These are phyloP conservation scores for Brachymystax lenok DNA, from an alignment of 2,797 vertebrate species.

Conservation along the genomic window DNA sequence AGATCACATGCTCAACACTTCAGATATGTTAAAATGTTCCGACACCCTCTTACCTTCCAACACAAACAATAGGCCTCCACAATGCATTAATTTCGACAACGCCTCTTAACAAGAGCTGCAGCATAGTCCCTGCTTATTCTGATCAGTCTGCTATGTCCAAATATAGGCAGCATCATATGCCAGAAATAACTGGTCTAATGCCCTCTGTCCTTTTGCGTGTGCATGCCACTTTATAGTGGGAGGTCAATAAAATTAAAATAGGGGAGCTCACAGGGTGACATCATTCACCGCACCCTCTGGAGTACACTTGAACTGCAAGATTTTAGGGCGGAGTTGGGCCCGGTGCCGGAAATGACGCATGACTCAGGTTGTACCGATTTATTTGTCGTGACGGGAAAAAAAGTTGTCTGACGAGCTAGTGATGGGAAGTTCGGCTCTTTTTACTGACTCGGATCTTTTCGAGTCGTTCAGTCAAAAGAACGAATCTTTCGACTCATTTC, in stretches of 20 bases:
- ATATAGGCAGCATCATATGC: conserved; percentile 41
- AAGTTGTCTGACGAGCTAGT: too few species aligned
- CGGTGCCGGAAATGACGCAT: conserved; percentile 41
- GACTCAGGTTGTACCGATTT: too few species aligned
- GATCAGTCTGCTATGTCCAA: conserved; percentile 32
- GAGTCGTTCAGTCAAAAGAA: too few species aligned
- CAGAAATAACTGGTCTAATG: conserved; percentile 45
- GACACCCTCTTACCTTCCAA: neutral
- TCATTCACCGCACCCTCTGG: neutral
- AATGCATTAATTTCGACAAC: neutral
- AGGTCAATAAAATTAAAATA: neutral
- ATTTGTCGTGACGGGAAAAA: too few species aligned
- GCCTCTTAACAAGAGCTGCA: neutral
- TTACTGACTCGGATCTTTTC: too few species aligned
- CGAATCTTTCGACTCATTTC: too few species aligned
- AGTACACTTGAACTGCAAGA: neutral
- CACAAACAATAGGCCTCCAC: neutral
- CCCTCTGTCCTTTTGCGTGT: conserved; percentile 26
- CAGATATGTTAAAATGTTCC: neutral
- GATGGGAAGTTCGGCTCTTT: too few species aligned
- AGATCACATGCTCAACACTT: neutral
- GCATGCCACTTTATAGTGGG: conserved; percentile 22
- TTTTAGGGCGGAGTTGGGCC: neutral
- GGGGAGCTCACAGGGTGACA: neutral
- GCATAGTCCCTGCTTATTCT: conserved; percentile 14